Evolutionary conservation across 2,888 invertebrate species (phyloP).

Genomic region (Sicus ferrugineus): DNA sequence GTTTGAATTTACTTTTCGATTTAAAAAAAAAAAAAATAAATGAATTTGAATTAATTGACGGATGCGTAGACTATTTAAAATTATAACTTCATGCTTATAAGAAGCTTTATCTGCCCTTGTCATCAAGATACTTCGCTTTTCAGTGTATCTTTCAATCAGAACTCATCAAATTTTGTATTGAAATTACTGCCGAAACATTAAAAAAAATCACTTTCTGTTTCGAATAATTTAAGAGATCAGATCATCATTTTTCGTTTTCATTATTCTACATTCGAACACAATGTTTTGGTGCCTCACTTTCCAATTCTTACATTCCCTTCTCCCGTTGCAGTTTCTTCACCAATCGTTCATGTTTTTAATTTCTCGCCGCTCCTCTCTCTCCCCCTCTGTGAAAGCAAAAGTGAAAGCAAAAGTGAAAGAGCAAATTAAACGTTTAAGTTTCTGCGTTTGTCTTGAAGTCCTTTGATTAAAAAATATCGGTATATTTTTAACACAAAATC

Average conservation of each 20-base stretch:
- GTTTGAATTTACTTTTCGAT: too few species aligned
- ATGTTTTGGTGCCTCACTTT: neutral
- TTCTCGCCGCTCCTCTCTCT: neutral
- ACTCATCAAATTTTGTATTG: too few species aligned
- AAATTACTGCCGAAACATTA: too few species aligned
- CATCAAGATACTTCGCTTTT: too few species aligned
- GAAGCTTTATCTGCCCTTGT: too few species aligned
- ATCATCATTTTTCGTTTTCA: neutral
- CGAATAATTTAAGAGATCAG: too few species aligned
- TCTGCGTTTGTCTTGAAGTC: conserved; percentile 2
- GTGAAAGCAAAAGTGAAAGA: conserved; percentile 28
- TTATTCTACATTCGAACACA: neutral
- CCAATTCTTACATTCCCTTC: neutral
- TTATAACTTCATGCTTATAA: too few species aligned
- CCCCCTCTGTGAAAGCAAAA: neutral
- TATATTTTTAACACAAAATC: neutral
- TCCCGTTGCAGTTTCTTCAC: neutral
- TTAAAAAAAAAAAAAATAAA: too few species aligned
- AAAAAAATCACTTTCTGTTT: too few species aligned
- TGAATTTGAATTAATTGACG: too few species aligned
- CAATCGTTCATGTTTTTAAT: neutral
- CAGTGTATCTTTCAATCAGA: too few species aligned
- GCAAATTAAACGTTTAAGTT: conserved; percentile 17
- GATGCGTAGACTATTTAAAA: too few species aligned
- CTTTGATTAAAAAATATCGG: conserved; percentile 30